Evolutionary conservation across 1,140 invertebrate genomes (phyloP).

Genomic region (Drosophila pachea): DNA sequence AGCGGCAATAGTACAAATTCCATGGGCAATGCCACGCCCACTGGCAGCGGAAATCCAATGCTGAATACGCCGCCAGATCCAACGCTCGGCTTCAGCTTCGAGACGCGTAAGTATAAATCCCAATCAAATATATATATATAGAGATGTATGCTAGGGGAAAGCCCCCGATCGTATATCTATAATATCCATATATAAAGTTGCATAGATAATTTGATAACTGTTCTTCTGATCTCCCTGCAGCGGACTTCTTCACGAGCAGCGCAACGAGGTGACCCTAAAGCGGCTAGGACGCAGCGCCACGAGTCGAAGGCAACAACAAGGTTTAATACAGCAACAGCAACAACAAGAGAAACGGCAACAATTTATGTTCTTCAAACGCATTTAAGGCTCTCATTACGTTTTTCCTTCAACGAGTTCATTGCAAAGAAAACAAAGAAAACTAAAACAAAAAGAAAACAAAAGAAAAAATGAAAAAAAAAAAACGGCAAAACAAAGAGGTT

Average conservation of each 20-base stretch:
- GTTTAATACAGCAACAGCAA: background rate
- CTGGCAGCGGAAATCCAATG: slow-evolving; percentile 61
- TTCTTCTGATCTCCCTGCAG: slow-evolving; percentile 20
- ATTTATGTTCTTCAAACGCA: slow-evolving; percentile 60
- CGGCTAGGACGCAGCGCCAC: slow-evolving; percentile 13
- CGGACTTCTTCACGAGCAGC: slow-evolving; percentile 73
- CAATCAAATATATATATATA: background rate
- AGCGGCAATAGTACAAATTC: slow-evolving; percentile 72
- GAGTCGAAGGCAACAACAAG: slow-evolving; percentile 32
- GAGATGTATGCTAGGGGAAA: too few species aligned
- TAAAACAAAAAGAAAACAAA: slow-evolving; percentile 14
- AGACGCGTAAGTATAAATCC: slow-evolving; percentile 61
- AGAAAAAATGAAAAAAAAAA: slow-evolving; percentile 15
- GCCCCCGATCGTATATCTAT: too few species aligned
- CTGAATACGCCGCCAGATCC: slow-evolving; percentile 74
- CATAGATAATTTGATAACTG: background rate
- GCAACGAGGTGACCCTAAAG: slow-evolving; percentile 77
- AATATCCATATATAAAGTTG: too few species aligned
- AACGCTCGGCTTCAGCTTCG: slow-evolving; percentile 75
- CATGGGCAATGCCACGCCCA: slow-evolving; percentile 65
- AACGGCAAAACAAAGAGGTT: slow-evolving; percentile 6
- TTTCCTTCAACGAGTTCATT: slow-evolving; percentile 13
- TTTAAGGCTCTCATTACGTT: slow-evolving; percentile 59
- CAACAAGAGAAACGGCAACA: slow-evolving; percentile 26
- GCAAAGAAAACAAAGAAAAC: background rate